Conservation (phyloP, 2,888 invertebrate genomes). For the Lagria hirta region DNA sequence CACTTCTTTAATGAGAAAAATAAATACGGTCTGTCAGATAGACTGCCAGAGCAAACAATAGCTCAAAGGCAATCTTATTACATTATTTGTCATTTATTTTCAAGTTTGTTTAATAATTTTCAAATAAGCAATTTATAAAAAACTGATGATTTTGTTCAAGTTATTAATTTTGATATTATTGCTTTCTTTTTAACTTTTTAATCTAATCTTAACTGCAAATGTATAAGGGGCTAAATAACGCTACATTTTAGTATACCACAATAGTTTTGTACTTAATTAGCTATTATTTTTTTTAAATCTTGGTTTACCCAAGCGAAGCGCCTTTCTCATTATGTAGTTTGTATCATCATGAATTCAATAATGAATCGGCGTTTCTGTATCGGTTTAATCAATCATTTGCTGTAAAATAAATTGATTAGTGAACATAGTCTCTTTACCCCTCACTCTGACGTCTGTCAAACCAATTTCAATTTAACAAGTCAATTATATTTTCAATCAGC, state of each 20-base stretch:
- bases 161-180: neutral
- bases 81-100: constrained; percentile 7
- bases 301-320: too few relatives aligned
- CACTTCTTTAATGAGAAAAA: constrained; percentile 20
- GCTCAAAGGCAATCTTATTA: too few relatives aligned
- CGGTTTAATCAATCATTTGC: constrained; percentile 51
- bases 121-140: neutral
- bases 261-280: too few relatives aligned
- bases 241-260: too few relatives aligned
- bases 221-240: constrained; percentile 1
- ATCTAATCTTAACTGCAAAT: neutral
- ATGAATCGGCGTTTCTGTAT: constrained; percentile 51
- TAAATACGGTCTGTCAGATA: constrained; percentile 6
- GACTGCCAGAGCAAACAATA: neutral
- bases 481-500: constrained; percentile 51
- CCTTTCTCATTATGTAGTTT: constrained; percentile 2
- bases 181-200: constrained; percentile 15
- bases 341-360: constrained; percentile 36
- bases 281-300: too few relatives aligned
- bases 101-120: constrained; percentile 19
- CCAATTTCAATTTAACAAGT: constrained; percentile 55
- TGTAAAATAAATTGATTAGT: constrained; percentile 53
- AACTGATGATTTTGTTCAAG: neutral
- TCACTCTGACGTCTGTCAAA: constrained; percentile 44
- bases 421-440: constrained; percentile 43